Evolutionary conservation across 2,113 vertebrate species (phyloP), one percentile per base, ranked within the genome.

Genomic region (Sinocyclocheilus rhinocerous): DNA sequence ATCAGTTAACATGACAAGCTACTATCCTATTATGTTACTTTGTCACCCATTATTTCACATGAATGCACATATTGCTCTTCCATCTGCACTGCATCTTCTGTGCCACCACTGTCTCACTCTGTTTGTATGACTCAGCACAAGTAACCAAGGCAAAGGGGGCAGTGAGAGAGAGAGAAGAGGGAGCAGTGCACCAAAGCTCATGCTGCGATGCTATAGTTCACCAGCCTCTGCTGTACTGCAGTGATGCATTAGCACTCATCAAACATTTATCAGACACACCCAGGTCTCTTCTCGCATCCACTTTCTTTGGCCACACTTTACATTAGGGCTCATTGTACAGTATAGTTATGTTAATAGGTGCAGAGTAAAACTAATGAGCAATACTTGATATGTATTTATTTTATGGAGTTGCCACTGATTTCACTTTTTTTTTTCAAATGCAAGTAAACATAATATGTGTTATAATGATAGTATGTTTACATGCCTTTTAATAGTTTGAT

Each of bases 181-280:
- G 70, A 82, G 22, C 22, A 76, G 81, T 86, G 78, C 81, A 81
- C 72, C 75, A 84, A 57, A 80, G 59, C 87, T 67, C 82, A 72
- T 69, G 81, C 84, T 61, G 83, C 65, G 61, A 33, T 67, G 78
- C 78, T 80, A 69, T 87, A 89, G 83, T 61, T 86, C 89, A 86
- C 39, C 33, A 39, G 83, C 50, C 52, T 78, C 57, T 55, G 33
- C 69, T 87, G 76, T 89, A 86, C 90, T 88, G 90, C 89, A 91
- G 83, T 91, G 65, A 91, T 89, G 83, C 83, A 88, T 72, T 84
- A 81, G 72, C 78, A 63, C 84, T 89, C 83, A 89, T 90, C 85
- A 89, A 88, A 90, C 76, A 89, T 90, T 83, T 83, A 89, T 81
- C 86, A 16, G 83, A 84, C 76, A 75, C 29, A 2, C 85, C 89